These are phyloP conservation scores for Calvadosia cruxmelitensis DNA, from an alignment of 30 jellyfish, hydroid and myxozoan species.

Conservation along the genomic window DNA sequence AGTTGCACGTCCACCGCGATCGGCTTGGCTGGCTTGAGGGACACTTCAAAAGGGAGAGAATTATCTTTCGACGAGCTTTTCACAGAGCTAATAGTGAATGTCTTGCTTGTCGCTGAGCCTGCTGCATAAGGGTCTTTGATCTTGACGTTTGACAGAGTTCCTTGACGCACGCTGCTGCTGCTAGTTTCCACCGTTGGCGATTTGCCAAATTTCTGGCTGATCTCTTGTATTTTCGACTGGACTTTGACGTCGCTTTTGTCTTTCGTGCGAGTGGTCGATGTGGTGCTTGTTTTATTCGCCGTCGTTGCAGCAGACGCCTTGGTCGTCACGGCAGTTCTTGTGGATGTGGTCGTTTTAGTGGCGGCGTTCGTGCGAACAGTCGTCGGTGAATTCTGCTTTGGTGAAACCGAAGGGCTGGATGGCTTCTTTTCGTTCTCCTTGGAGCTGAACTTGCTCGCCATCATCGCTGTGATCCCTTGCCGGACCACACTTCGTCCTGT, in stretches of 20 bases:
- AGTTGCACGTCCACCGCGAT: background rate
- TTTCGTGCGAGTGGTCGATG: background rate
- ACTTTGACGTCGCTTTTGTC: background rate
- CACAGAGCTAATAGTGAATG: background rate
- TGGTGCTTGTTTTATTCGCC: background rate
- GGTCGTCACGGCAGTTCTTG: too few relatives aligned
- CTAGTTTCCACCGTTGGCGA: background rate
- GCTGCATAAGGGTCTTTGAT: background rate
- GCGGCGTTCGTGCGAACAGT: background rate
- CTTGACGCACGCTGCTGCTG: background rate
- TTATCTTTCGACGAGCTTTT: background rate
- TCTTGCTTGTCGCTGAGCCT: background rate
- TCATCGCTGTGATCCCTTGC: constrained; percentile 92
- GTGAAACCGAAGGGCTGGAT: constrained; percentile 28
- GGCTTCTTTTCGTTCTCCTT: constrained; percentile 8
- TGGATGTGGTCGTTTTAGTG: too few relatives aligned
- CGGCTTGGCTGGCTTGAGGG: background rate
- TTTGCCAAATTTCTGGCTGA: background rate
- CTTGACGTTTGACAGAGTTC: background rate
- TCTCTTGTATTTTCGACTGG: background rate
- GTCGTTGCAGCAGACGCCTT: too few relatives aligned
- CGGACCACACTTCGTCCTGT: constrained; percentile 24
- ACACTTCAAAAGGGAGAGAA: background rate
- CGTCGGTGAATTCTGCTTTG: constrained; percentile 16
- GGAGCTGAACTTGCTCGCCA: constrained; percentile 73